phyloP scores from a whole-genome alignment of 2,113 vertebrate species.

The Terrapene triunguis region DNA sequence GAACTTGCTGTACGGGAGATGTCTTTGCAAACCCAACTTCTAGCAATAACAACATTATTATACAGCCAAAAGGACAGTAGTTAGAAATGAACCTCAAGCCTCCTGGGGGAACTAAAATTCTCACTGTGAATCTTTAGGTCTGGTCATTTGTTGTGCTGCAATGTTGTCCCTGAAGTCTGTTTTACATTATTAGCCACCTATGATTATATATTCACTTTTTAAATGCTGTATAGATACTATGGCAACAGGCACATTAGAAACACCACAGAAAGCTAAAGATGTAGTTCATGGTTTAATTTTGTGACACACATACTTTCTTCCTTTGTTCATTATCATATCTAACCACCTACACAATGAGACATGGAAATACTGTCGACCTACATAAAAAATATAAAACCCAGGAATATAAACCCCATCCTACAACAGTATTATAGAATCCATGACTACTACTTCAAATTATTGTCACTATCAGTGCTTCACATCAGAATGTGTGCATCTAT shows the following conservation, averaged over 20 bases:
- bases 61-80: too few relatives aligned
- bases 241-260: background rate
- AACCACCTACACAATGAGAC: background rate
- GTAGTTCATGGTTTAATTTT: background rate
- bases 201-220: background rate
- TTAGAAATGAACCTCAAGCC: background rate
- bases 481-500: background rate
- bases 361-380: background rate
- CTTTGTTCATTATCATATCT: background rate
- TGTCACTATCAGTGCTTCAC: background rate
- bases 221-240: background rate
- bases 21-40: background rate
- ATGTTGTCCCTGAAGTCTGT: background rate
- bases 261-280: background rate
- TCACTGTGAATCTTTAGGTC: background rate
- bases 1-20: background rate
- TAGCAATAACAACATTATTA: background rate
- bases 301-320: accelerated
- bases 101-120: background rate
- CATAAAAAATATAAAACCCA: background rate
- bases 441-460: background rate
- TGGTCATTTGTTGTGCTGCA: background rate
- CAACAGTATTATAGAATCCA: accelerated
- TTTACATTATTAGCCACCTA: background rate
- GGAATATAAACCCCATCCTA: background rate